Base-by-base conservation (phyloP, 2,888 invertebrate genomes). In the Agonopterix alstromeriana region DNA sequence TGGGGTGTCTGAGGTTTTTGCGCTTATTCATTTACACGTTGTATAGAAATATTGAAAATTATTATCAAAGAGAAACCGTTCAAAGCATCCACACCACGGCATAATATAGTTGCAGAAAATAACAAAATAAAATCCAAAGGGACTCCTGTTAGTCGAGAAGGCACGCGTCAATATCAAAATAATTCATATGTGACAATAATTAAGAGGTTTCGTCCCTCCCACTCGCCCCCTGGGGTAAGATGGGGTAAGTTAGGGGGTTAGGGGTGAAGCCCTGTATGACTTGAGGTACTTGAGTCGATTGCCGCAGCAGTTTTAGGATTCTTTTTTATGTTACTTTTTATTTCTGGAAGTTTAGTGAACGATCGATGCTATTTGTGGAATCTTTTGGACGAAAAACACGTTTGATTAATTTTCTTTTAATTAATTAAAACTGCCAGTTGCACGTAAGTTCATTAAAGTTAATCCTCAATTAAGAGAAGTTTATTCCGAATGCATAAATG, bases 141-240 rank as follows among this genome's bases (percentile, higher is more conserved):
- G 61, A 60, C 55, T 38, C n/a, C 48, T 46, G 57, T 62, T 61
- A 53, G 60, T 53, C 53, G 59, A 55, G 58, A 52, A 53, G 55
- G 48, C 64, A 58, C 70, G 73, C 78, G 76, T 78, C 82, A 76
- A 82, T 83, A 81, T 75, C 78, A 77, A 82, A 82, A 83, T 83
- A 82, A 83, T 79, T 83, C 83, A 82, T 77, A 84, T 82, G 82
- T 82, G 81, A 82, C 82, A 82, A 84, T 85, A 85, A 84, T 85
- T 84, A 82, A 79, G 82, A 76, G 74, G 70, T 65, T 67, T 58
- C 59, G 57, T 57, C 62, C 63, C 61, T 62, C 65, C 70, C 64
- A 52, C 53, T 56, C 56, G 53, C 66, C 76, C 73, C 67, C 56
- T 50, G 67, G 68, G 67, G 69, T 57, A 53, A 59, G 57, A 55